These are phyloP conservation scores for Alectoris magna DNA, from an alignment of 2,797 vertebrate species.

Conservation along the genomic window DNA sequence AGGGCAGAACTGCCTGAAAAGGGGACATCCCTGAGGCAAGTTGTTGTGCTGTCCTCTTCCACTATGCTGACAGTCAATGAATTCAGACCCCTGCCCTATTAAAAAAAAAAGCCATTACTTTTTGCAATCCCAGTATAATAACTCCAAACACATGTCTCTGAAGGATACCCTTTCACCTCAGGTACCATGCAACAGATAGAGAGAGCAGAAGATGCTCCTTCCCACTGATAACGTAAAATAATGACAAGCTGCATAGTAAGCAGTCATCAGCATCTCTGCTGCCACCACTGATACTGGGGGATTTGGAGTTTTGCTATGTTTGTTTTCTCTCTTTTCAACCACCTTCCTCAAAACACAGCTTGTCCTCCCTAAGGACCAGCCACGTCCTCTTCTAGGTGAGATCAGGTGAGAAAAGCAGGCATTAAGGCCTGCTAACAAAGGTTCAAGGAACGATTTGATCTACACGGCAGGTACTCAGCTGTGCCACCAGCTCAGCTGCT, in stretches of 20 bases:
- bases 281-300: neutral
- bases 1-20: neutral
- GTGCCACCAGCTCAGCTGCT: neutral
- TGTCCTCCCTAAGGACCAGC: neutral
- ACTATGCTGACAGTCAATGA: fast-evolving
- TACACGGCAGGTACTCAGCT: neutral
- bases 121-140: neutral
- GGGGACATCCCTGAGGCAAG: neutral
- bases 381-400: neutral
- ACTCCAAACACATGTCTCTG: neutral
- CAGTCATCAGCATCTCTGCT: neutral
- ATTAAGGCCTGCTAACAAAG: neutral
- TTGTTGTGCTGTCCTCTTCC: neutral
- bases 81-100: neutral
- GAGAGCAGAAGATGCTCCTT: neutral
- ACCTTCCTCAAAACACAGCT: neutral
- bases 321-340: neutral
- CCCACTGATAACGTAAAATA: neutral
- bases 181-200: neutral
- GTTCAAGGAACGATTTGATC: neutral
- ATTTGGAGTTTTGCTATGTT: neutral
- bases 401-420: neutral
- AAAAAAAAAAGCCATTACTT: neutral
- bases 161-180: neutral
- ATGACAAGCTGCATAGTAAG: neutral